Conservation (phyloP, 2,113 vertebrate species). For the Oryctolagus cuniculus region mOryCun1.1 NC_091440.1:21497001-21497500, state of each 20-base stretch:
- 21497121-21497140: background rate
- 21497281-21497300: background rate
- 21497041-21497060: background rate
- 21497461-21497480: background rate
- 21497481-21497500: background rate
- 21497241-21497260: constrained; percentile 14
- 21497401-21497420: background rate
- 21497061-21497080: constrained; percentile 15
- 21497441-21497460: background rate
- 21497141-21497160: background rate
- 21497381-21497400: background rate
- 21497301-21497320: background rate
- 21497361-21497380: background rate
- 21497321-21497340: constrained; percentile 34
- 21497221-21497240: background rate
- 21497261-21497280: background rate
- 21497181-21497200: background rate
- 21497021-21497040: background rate
- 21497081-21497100: constrained; percentile 49
- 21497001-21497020: constrained; percentile 47
- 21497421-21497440: background rate
- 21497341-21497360: background rate
- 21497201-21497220: background rate
- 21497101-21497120: constrained; percentile 1
- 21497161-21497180: constrained; percentile 5